Conservation (phyloP, 2,113 vertebrate species). For the Haplochromis vanheusdeni region DNA sequence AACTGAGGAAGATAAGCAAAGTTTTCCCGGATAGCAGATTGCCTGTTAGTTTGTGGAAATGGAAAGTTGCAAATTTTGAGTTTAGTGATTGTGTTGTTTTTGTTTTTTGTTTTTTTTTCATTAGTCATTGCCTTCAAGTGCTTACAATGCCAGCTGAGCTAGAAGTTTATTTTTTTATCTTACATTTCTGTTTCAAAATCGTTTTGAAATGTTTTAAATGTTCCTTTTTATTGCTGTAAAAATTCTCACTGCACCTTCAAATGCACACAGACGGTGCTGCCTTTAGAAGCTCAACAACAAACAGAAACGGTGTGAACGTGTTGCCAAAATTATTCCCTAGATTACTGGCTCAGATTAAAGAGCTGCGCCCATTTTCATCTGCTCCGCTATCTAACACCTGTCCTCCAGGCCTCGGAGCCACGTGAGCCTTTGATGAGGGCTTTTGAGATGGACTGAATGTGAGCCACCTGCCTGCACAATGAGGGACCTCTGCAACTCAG, state of each 20-base stretch:
- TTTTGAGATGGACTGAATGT: slow-evolving; percentile 10
- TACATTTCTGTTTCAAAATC: not conserved
- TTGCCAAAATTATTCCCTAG: not conserved
- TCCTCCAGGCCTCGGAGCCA: not conserved
- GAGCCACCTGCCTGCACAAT: slow-evolving; percentile 25
- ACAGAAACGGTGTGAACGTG: accelerated
- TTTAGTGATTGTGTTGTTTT: not conserved
- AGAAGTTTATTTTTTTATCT: accelerated
- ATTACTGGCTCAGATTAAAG: not conserved
- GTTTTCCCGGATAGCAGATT: accelerated
- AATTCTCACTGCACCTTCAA: not conserved
- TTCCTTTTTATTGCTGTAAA: not conserved
- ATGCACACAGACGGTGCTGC: not conserved
- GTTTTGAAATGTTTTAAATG: not conserved
- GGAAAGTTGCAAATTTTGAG: not conserved
- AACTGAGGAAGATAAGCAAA: not conserved
- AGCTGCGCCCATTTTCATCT: not conserved
- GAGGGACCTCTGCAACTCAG: not conserved
- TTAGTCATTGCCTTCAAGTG: accelerated
- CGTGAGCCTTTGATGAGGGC: slow-evolving; percentile 14
- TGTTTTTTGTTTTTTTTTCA: not conserved
- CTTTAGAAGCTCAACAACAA: not conserved
- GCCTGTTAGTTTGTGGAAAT: not conserved
- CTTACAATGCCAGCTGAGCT: not conserved
- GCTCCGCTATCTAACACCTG: not conserved